phyloP scores from a whole-genome alignment of 2,888 invertebrate species.

The Stratiomys singularior region DNA sequence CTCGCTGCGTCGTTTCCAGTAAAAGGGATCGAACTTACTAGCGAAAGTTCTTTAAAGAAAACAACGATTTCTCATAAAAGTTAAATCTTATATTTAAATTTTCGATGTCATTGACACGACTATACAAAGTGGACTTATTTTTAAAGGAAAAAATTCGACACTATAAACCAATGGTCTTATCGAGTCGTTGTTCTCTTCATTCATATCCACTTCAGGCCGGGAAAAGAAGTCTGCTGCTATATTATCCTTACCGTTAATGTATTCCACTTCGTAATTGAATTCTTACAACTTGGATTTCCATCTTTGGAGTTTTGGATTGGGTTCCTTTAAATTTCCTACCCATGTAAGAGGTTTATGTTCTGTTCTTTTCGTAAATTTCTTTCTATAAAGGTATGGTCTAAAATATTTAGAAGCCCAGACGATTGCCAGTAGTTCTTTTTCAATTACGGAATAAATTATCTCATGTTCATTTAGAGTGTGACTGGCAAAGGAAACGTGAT shows the following conservation, averaged over 20 bases:
- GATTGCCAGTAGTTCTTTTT: conserved; percentile 58
- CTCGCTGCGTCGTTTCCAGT: no score
- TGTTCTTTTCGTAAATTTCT: conserved; percentile 59
- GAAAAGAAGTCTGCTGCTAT: conserved; percentile 46
- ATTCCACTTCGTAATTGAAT: not conserved
- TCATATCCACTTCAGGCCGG: conserved; percentile 34
- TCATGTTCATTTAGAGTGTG: conserved; percentile 53
- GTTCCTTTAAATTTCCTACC: conserved; percentile 60
- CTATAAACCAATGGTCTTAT: no score
- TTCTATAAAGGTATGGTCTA: conserved; percentile 58
- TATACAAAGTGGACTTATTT: no score
- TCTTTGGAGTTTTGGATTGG: conserved; percentile 58
- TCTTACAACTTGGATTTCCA: conserved; percentile 55
- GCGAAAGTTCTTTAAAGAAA: no score
- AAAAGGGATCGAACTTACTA: no score
- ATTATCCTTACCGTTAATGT: conserved; percentile 52
- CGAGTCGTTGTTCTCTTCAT: no score
- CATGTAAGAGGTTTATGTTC: conserved; percentile 61
- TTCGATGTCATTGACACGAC: no score
- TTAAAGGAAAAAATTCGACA: no score
- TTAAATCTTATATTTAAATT: no score
- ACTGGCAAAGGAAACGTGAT: conserved; percentile 56
- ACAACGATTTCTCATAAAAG: no score
- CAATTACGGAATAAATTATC: conserved; percentile 55
- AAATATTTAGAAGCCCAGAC: conserved; percentile 59